Percentiles rank a stretch among this genome's conserved stretches.
phyloP scores from a whole-genome alignment of 2,797 vertebrate species.

The Neosilurus hyrtlii region DNA sequence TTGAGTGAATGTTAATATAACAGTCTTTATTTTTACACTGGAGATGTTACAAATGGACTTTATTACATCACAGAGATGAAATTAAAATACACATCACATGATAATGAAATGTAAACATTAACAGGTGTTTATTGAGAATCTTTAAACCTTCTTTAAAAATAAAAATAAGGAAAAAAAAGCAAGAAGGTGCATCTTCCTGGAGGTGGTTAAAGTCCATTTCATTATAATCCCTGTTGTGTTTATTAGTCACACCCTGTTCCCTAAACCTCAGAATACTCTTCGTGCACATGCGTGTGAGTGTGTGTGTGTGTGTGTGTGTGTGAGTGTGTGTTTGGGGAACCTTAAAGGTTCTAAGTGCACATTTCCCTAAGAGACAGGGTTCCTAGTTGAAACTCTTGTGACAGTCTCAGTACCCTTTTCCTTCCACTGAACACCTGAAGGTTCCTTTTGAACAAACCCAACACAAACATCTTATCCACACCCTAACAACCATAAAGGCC shows the following conservation, averaged over 20 bases:
- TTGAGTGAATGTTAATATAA: not conserved
- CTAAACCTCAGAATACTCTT: not conserved
- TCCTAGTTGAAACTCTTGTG: not conserved
- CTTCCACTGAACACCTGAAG: not conserved
- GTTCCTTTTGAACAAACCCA: not conserved
- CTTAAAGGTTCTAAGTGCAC: not conserved
- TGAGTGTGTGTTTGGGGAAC: not conserved
- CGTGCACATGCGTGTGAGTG: too few relatives aligned
- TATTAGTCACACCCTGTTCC: not conserved
- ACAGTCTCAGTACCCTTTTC: not conserved
- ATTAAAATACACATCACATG: slow-evolving; percentile 1
- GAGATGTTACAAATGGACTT: not conserved
- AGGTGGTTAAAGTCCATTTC: too few relatives aligned
- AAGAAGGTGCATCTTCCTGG: not conserved
- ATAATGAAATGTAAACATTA: too few relatives aligned
- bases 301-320: too few relatives aligned
- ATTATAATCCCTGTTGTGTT: not conserved
- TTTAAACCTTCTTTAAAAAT: not conserved
- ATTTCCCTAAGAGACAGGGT: not conserved
- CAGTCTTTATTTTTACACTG: slow-evolving; percentile 10
- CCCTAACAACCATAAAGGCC: not conserved
- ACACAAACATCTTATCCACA: not conserved
- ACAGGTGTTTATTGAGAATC: not conserved
- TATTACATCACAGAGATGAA: not conserved
- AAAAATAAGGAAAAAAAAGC: too few relatives aligned